Base-by-base conservation (phyloP, 2,113 vertebrate genomes). In the Poecilia latipinna region DNA sequence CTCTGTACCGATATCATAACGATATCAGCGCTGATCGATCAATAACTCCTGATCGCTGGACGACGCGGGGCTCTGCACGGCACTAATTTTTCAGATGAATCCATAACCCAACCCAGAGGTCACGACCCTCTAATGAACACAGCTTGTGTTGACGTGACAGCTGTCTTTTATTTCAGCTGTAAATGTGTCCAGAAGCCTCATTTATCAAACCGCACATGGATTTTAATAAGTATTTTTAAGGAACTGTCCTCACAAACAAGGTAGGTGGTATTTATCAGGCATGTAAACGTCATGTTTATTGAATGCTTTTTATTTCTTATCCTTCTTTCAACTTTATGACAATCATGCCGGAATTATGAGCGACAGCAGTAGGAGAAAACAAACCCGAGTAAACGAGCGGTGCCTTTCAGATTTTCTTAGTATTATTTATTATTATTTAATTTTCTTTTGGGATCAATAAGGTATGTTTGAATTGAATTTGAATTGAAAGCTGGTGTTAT, bases 1-100 rank as follows among this genome's bases (percentile, higher is more conserved):
- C 51, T 65, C 60, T 54, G 48, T 51, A 82, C 74, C 74, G 83
- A 74, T 79, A 84, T 82, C 85, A 85, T 83, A 78, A 86, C 79
- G 85, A 77, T 68, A 74, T 82, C 39, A 85, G 84, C n/a, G 1
- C 42, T 0, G 22, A 84, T 89, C 77, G 3, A 88, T 89, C 76
- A 1, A 0, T 29, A 60, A 74, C 73, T 77, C 75, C 71, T 88
- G 82, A 89, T 72, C 63, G 81, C 70, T 67, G 68, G 73, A 62
- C 75, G 85, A 90, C 82, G 64, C 70, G 65, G 65, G 82, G 82
- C 74, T 64, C 87, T 72, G 73, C 57, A n/a, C 32, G n/a, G 44
- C 63, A 74, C 70, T 64, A 62, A 68, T 84, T 84, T 79, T 28
- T 44, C 70, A 74, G 80, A 88, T 84, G 29, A 84, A 84, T 86